Base-by-base conservation (phyloP, 2,797 vertebrate genomes). In the Stomatorhinus walkeri region DNA sequence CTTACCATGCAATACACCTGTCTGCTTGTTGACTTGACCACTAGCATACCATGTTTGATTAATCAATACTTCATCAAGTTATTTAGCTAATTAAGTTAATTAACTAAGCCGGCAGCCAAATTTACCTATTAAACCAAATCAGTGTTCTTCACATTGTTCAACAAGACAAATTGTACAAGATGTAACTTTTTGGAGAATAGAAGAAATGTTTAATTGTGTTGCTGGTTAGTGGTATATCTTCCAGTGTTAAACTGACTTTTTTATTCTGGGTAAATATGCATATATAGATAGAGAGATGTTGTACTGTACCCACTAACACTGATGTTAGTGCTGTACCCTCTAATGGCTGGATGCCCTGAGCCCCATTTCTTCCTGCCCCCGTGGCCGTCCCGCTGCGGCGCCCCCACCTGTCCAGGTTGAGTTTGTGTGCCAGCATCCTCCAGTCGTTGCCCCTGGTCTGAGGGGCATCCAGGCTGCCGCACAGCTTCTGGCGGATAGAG, bases 371-470 rank as follows among this genome's bases (percentile, higher is more conserved):
- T 8, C 14, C 68, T 36, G 12, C 1, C 14, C 1, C 12, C 10
- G 28, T 12, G 28, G 64, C 28, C 4, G 6, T 16, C 28, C 68
- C 14, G 5, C 14, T 79, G 72, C 0, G 10, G 36, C 0, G 1
- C 4, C 89, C 95, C 91, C 90, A 99, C 98, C 98, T 98, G 97
- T 98, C 98, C 93, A 99, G 95, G 93, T 96, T 97, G 83, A 99
- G 96, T 93, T 99, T 99, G 94, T 98, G 98, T 6, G 98, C 98
- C 93, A 99, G 94, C 97, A 99, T 97, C 93, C 98, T 95, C 98
- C 98, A 99, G 96, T 99, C 98, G 0, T 99, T 98, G 89, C 98
- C 98, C 88, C 98, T 95, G 6, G 97, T 98, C 95, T 99, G 98
- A 0, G 98, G 98, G 0, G 98, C 98, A 0, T 99, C 98, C 93